Evolutionary conservation across 2,113 vertebrate species (phyloP).

Genomic region (Acanthochromis polyacanthus): DNA sequence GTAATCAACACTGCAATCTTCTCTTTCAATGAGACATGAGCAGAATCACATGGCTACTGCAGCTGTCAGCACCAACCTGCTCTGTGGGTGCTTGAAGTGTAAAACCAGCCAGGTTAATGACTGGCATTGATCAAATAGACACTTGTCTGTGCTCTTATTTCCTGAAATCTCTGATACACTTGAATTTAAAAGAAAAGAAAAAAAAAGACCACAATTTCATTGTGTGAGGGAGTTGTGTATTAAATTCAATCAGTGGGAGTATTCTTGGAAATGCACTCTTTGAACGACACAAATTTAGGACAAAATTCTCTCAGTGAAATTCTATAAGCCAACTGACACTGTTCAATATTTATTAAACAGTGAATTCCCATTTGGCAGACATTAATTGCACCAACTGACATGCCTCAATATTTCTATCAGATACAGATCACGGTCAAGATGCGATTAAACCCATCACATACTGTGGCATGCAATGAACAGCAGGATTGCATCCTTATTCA

Average conservation of each 20-base stretch:
- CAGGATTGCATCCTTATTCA: too few species aligned
- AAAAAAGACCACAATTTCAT: too few species aligned
- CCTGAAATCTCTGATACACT: background rate
- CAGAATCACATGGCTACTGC: constrained; percentile 46
- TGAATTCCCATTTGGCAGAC: background rate
- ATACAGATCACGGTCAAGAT: background rate
- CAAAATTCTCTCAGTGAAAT: too few species aligned
- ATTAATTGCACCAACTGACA: background rate
- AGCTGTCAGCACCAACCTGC: constrained; percentile 54
- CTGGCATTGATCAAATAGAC: constrained; percentile 57
- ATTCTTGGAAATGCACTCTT: too few species aligned
- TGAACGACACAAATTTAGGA: too few species aligned
- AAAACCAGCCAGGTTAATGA: constrained; percentile 65
- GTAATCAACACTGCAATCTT: constrained; percentile 62
- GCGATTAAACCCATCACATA: background rate
- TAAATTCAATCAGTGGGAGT: too few species aligned
- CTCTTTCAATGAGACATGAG: constrained; percentile 47
- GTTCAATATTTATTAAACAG: too few species aligned
- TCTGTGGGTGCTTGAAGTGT: constrained; percentile 31
- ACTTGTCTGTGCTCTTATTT: constrained; percentile 12
- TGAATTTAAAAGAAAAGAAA: too few species aligned
- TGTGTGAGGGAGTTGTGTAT: too few species aligned
- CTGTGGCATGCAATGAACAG: background rate
- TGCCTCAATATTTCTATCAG: background rate
- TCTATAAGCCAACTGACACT: too few species aligned